phyloP scores from a whole-genome alignment of 2,888 invertebrate species.

The Euphydryas editha region DNA sequence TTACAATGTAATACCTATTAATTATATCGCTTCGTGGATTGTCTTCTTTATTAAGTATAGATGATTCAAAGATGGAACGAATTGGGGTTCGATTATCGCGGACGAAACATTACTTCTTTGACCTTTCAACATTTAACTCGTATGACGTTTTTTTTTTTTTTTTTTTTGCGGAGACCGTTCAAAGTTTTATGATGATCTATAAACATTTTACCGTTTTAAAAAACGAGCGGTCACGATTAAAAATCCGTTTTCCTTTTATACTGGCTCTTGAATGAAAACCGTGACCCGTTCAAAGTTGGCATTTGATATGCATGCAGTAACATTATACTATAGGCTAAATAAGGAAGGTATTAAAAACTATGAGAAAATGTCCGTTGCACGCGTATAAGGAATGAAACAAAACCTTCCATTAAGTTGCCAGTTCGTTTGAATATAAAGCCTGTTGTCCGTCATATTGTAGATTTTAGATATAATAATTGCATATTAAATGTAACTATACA shows the following conservation, averaged over 20 bases:
- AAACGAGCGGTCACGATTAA: slow-evolving; percentile 37
- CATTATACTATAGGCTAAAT: slow-evolving; percentile 36
- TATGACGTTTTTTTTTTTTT: slow-evolving; percentile 11
- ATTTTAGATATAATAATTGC: background rate
- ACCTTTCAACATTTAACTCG: background rate
- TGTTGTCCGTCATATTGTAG: background rate
- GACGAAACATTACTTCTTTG: slow-evolving; percentile 7
- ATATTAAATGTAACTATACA: background rate
- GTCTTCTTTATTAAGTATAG: slow-evolving; percentile 18
- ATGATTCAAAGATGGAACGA: slow-evolving; percentile 22
- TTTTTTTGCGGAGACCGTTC: slow-evolving; percentile 18
- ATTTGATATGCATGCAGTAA: slow-evolving; percentile 38
- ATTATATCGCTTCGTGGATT: background rate
- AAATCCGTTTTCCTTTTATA: slow-evolving; percentile 40
- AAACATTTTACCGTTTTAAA: slow-evolving; percentile 41
- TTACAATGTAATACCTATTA: background rate
- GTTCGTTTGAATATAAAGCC: slow-evolving; percentile 12
- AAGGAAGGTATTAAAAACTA: slow-evolving; percentile 40
- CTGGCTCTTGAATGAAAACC: slow-evolving; percentile 34
- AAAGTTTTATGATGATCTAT: slow-evolving; percentile 35
- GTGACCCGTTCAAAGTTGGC: slow-evolving; percentile 38
- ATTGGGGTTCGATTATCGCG: slow-evolving; percentile 21
- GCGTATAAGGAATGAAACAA: slow-evolving; percentile 31
- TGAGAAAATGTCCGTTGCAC: slow-evolving; percentile 24
- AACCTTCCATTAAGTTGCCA: slow-evolving; percentile 22